Conservation (phyloP, 1,140 invertebrate genomes). For the Pygmarrhopalites habei region DNA sequence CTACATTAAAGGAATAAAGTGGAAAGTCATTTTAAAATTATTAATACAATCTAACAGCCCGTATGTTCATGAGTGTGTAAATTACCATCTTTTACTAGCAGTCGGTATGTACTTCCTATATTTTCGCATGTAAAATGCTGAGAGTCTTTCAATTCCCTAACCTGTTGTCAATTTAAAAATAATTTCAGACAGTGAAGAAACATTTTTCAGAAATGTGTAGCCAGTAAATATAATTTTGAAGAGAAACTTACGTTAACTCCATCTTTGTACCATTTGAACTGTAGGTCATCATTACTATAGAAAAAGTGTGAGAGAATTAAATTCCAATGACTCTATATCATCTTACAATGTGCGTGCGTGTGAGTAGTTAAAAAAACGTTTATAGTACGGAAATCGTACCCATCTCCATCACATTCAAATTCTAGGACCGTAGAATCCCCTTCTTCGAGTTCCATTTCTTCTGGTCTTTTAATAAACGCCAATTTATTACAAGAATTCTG, state of each 20-base stretch:
- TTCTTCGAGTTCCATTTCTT: constrained; percentile 7
- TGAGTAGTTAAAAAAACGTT: too few relatives aligned
- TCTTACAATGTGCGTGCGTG: too few relatives aligned
- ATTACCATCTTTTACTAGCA: not conserved
- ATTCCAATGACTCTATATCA: too few relatives aligned
- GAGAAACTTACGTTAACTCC: constrained; percentile 2
- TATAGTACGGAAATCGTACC: too few relatives aligned
- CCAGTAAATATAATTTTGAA: not conserved
- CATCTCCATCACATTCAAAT: constrained; percentile 15
- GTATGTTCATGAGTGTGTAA: too few relatives aligned
- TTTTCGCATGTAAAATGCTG: constrained; percentile 9
- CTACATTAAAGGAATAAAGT: too few relatives aligned
- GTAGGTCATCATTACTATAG: not conserved
- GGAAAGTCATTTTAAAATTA: too few relatives aligned
- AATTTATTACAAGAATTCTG: constrained; percentile 1
- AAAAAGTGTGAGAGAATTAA: too few relatives aligned
- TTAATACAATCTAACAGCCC: too few relatives aligned
- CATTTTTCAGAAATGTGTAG: too few relatives aligned
- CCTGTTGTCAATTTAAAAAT: not conserved
- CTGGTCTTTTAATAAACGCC: not conserved
- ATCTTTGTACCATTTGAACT: constrained; percentile 12
- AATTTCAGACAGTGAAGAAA: not conserved
- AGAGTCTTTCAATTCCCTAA: constrained; percentile 2
- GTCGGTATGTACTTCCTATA: constrained; percentile 2
- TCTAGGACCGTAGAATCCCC: constrained; percentile 6